Evolutionary conservation across 2,113 vertebrate genomes (phyloP).

Genomic region (Laticauda colubrina): DNA sequence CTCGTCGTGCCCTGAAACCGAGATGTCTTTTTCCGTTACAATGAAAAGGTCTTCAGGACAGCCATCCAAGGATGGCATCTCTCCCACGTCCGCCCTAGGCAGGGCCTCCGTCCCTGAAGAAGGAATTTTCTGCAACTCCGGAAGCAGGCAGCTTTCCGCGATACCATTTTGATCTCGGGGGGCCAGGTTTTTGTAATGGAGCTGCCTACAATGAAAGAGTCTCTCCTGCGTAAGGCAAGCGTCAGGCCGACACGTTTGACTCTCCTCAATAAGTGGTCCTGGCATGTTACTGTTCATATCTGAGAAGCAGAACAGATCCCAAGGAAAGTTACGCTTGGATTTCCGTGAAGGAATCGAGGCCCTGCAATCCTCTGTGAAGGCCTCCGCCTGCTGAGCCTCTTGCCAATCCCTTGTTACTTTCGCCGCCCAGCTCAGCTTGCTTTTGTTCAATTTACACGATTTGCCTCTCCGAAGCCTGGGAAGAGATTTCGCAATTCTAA

Average conservation of each 20-base stretch:
- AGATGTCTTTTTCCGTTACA: slow-evolving; percentile 57
- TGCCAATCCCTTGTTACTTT: slow-evolving; percentile 66
- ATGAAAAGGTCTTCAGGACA: slow-evolving; percentile 49
- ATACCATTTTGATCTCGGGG: slow-evolving; percentile 48
- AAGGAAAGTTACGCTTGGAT: slow-evolving; percentile 55
- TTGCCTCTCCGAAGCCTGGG: slow-evolving; percentile 67
- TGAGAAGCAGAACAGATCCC: slow-evolving; percentile 53
- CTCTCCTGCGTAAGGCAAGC: slow-evolving; percentile 43
- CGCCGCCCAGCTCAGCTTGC: slow-evolving; percentile 68
- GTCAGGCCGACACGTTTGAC: slow-evolving; percentile 37
- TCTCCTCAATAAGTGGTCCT: slow-evolving; percentile 52
- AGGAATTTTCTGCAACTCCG: slow-evolving; percentile 47
- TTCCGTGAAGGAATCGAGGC: slow-evolving; percentile 60
- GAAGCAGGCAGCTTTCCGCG: slow-evolving; percentile 28
- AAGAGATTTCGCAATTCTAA: slow-evolving; percentile 71
- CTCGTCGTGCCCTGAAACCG: slow-evolving; percentile 55
- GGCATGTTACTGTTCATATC: slow-evolving; percentile 74
- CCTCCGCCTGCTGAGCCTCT: slow-evolving; percentile 41
- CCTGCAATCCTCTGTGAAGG: slow-evolving; percentile 54
- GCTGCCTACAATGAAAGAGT: slow-evolving; percentile 42
- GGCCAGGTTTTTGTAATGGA: slow-evolving; percentile 39
- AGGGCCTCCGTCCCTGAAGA: slow-evolving; percentile 41
- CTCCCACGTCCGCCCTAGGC: slow-evolving; percentile 1
- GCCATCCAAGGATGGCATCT: slow-evolving; percentile 29
- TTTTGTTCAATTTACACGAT: slow-evolving; percentile 67